Evolutionary conservation across 2,113 vertebrate genomes (phyloP).

Genomic region (Scortum barcoo): DNA sequence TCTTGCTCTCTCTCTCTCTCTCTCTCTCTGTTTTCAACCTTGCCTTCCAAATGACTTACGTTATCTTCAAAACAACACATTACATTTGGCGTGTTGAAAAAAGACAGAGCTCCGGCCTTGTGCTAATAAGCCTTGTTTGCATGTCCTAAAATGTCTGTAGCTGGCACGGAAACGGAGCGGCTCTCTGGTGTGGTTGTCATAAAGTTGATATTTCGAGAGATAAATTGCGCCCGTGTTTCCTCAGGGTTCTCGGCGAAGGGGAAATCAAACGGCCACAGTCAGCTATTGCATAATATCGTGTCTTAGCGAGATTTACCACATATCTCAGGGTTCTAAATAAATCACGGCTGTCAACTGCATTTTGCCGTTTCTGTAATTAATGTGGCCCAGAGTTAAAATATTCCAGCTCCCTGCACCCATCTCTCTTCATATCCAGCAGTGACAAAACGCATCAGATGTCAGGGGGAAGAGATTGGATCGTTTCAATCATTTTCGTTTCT

Average conservation of each 20-base stretch:
- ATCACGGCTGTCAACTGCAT: slow-evolving; percentile 66
- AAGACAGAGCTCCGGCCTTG: neutral
- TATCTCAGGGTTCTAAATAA: slow-evolving; percentile 67
- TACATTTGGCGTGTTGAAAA: neutral
- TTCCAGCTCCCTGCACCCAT: slow-evolving; percentile 18
- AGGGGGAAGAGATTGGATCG: slow-evolving; percentile 28
- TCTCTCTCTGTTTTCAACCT: slow-evolving; percentile 29
- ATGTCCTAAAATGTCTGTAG: slow-evolving; percentile 49
- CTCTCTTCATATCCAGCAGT: slow-evolving; percentile 23
- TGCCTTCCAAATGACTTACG: slow-evolving; percentile 39
- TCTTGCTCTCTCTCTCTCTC: neutral
- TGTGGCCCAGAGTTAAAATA: slow-evolving; percentile 42
- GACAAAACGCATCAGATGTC: slow-evolving; percentile 49
- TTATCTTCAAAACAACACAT: slow-evolving; percentile 50
- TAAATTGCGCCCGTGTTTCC: slow-evolving; percentile 76
- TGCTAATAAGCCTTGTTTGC: slow-evolving; percentile 52
- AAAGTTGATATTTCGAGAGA: slow-evolving; percentile 76
- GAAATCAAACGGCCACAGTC: slow-evolving; percentile 73
- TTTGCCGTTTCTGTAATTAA: slow-evolving; percentile 66
- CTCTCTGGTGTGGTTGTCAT: slow-evolving; percentile 70
- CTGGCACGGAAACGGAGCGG: slow-evolving; percentile 61
- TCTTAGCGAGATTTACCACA: slow-evolving; percentile 67
- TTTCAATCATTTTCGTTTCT: slow-evolving; percentile 30
- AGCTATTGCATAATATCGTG: slow-evolving; percentile 72
- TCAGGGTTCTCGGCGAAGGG: slow-evolving; percentile 62